Percentiles rank a stretch among this genome's conserved stretches.
Evolutionary conservation across 2,113 vertebrate species (phyloP).

Genomic region (Ramphastos sulfuratus): DNA sequence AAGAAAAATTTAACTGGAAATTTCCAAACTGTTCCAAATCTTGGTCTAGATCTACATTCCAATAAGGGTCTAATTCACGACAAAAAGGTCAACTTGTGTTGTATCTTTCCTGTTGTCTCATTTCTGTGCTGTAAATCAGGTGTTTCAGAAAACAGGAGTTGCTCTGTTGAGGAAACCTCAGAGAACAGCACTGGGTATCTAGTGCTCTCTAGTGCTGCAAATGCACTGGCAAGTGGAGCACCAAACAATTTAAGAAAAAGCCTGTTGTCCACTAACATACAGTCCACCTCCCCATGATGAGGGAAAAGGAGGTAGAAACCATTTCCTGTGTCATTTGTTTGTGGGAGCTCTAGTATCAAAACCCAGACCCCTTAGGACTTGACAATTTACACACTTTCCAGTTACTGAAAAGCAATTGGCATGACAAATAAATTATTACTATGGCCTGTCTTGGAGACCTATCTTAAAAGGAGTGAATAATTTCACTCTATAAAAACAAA

Average conservation of each 20-base stretch:
- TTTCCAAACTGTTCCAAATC: not conserved
- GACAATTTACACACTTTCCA: not conserved
- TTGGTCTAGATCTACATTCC: not conserved
- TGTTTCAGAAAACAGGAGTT: not conserved
- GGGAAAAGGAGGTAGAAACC: fast-evolving
- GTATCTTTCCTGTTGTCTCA: fast-evolving
- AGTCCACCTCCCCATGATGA: not conserved
- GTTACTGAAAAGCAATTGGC: not conserved
- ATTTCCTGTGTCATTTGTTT: not conserved
- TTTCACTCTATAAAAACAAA: not conserved
- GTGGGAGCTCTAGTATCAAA: not conserved
- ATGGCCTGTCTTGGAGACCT: not conserved
- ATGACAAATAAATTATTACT: not conserved
- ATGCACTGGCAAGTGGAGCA: not conserved
- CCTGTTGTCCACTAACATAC: not conserved
- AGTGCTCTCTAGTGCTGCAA: not conserved
- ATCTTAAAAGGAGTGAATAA: not conserved
- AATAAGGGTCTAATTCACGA: not conserved
- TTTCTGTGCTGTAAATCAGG: not conserved
- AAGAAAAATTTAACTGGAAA: not conserved
- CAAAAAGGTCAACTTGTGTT: fast-evolving
- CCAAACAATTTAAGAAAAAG: not conserved
- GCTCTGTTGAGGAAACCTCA: fast-evolving
- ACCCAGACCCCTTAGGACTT: not conserved
- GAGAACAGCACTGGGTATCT: fast-evolving